Evolutionary conservation across 2,797 vertebrate genomes (phyloP), one percentile per base, ranked within the genome.

Genomic region (Antrozous pallidus): DNA sequence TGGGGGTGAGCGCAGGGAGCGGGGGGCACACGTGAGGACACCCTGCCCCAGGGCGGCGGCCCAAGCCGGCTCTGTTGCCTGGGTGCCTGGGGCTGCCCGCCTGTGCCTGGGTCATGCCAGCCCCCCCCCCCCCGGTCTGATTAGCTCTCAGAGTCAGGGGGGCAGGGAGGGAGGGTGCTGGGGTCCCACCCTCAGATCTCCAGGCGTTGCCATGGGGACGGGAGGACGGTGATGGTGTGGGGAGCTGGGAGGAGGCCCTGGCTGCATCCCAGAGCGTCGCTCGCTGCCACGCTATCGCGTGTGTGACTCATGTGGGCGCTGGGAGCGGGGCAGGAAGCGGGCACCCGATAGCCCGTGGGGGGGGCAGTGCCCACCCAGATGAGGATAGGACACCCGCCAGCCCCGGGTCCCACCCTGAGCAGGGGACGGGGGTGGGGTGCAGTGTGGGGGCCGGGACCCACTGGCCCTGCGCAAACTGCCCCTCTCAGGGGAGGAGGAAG

Each of bases 1-100:
- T 12, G 61, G n/a, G 0, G 6, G 42, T 33, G 1, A 2, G 20
- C 0, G 0, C 33, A 45, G 26, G 38, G 22, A 45, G 31, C 8
- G 3, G 8, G 13, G 3, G 14, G 22, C 40, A n/a, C 26, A 11
- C 0, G 1, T 6, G 5, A 33, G 26, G 36, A 11, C 5, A 0
- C 4, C 22, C 71, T 6, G 5, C 54, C 28, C 4, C 61, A 12
- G 69, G 73, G 49, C 24, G 3, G 71, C 1, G 17, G 17, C n/a
- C 26, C n/a, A 31, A n/a, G 61, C 65, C 56, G 40, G 75, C 13
- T 42, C n/a, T 18, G 18, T 54, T 2, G 17, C 74, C 22, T 1
- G 1, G 38, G 28, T 8, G 65, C 51, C 74, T 8, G 2, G 54
- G 40, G 40, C n/a, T n/a, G n/a, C n/a, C n/a, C n/a, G n/a, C n/a